These are phyloP conservation scores for Otus scops DNA, from an alignment of 2,797 vertebrate species.

Conservation along the genomic window DNA sequence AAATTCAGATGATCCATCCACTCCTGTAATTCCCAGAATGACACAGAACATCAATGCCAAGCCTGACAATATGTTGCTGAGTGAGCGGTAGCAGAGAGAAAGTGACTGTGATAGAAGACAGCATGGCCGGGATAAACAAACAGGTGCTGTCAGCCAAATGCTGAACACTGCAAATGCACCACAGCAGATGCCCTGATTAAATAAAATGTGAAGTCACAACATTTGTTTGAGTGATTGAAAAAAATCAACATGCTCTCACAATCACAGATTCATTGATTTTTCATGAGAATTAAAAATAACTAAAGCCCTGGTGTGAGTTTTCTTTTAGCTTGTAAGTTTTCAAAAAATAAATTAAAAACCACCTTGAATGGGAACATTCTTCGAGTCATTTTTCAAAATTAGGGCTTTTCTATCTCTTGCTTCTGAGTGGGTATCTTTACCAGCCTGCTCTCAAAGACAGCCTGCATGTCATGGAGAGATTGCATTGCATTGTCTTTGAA, in stretches of 20 bases:
- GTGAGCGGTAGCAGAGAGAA: constrained; percentile 26
- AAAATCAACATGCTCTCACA: neutral
- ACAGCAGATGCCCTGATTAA: constrained; percentile 49
- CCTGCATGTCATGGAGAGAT: neutral
- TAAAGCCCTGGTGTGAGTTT: neutral
- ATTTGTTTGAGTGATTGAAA: neutral
- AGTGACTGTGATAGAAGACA: constrained; percentile 41
- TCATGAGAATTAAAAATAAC: neutral
- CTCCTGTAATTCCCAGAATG: neutral
- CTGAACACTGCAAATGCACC: constrained; percentile 1
- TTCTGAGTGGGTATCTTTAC: neutral
- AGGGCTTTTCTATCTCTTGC: neutral
- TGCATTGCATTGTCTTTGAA: neutral
- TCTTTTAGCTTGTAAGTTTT: neutral
- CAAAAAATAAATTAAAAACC: neutral
- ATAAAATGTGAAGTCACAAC: constrained; percentile 43
- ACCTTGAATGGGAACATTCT: neutral
- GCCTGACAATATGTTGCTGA: constrained; percentile 46
- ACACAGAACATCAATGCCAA: neutral
- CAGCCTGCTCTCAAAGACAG: neutral
- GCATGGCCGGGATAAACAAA: constrained; percentile 43
- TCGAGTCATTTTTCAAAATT: neutral
- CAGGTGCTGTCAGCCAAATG: constrained; percentile 48
- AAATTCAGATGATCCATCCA: neutral
- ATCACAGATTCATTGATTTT: neutral